Percentiles rank a stretch among this genome's conserved stretches.
Evolutionary conservation across 2,888 invertebrate genomes (phyloP).

Genomic region (Trichogramma evanescens): DNA sequence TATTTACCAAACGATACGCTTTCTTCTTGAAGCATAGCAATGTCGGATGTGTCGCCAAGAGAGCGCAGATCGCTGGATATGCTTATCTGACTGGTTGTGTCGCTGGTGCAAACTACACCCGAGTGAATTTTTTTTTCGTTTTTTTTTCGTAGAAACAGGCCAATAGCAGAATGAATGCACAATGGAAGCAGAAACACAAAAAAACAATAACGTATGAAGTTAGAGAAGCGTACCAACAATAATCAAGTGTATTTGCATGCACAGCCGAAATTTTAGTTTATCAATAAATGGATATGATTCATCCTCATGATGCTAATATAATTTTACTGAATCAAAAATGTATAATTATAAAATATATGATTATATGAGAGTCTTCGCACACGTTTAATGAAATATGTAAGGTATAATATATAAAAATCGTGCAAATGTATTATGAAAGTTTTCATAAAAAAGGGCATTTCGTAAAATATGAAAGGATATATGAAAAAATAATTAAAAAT

Average conservation of each 20-base stretch:
- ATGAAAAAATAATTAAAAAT: constrained; percentile 3
- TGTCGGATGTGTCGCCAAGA: constrained; percentile 45
- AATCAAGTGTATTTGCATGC: constrained; percentile 4
- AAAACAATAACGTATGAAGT: constrained; percentile 9
- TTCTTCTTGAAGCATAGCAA: constrained; percentile 45
- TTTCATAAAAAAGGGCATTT: no score
- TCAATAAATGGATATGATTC: no score
- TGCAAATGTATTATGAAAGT: no score
- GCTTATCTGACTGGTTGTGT: constrained; percentile 47
- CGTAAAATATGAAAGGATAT: no score
- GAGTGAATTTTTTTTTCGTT: constrained; percentile 29
- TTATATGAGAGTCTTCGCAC: not conserved
- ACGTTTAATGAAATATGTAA: no score
- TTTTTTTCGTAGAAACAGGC: constrained; percentile 15
- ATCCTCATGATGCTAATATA: not conserved
- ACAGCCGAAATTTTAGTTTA: no score
- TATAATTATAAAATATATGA: not conserved
- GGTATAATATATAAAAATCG: no score
- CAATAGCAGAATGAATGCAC: constrained; percentile 39
- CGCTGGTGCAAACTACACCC: constrained; percentile 42
- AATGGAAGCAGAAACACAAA: constrained; percentile 37
- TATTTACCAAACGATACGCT: constrained; percentile 46
- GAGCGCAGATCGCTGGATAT: constrained; percentile 47
- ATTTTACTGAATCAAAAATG: not conserved
- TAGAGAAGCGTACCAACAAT: constrained; percentile 5